phyloP scores from a whole-genome alignment of 2,888 invertebrate species.

The Apoderus coryli region DNA sequence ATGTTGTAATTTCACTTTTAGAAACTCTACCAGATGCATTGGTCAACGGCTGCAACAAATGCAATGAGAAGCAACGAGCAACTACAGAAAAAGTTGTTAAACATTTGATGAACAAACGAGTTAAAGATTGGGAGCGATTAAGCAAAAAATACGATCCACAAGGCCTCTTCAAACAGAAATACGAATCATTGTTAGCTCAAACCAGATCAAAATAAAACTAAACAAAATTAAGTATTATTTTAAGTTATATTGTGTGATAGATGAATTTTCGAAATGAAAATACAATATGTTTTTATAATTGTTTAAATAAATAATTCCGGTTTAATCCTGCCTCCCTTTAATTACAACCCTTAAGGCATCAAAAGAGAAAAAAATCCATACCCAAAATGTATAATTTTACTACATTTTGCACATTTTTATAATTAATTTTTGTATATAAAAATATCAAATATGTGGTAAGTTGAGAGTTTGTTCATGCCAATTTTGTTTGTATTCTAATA shows the following conservation, averaged over 20 bases:
- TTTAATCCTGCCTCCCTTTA: too few species aligned
- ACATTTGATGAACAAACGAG: constrained; percentile 45
- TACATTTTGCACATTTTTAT: too few species aligned
- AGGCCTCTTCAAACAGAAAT: constrained; percentile 44
- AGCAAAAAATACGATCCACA: constrained; percentile 54
- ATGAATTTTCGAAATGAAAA: constrained; percentile 1
- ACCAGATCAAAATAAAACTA: not conserved
- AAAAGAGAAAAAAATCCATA: too few species aligned
- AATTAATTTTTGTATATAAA: too few species aligned
- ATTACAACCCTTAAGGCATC: too few species aligned
- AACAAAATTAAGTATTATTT: constrained; percentile 3
- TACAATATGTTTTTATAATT: not conserved
- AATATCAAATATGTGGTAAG: too few species aligned
- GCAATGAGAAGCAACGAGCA: constrained; percentile 48
- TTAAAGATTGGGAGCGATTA: constrained; percentile 52
- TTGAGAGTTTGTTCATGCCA: too few species aligned
- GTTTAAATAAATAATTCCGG: too few species aligned
- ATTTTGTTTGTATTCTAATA: too few species aligned
- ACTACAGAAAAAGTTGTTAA: constrained; percentile 54
- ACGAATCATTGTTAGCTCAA: constrained; percentile 24
- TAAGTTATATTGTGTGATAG: not conserved
- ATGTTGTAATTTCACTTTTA: constrained; percentile 30
- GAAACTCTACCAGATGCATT: constrained; percentile 59
- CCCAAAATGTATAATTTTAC: too few species aligned
- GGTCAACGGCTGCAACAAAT: constrained; percentile 49